phyloP scores from a whole-genome alignment of 1,140 invertebrate species.

The Sarcophaga bullata region DNA sequence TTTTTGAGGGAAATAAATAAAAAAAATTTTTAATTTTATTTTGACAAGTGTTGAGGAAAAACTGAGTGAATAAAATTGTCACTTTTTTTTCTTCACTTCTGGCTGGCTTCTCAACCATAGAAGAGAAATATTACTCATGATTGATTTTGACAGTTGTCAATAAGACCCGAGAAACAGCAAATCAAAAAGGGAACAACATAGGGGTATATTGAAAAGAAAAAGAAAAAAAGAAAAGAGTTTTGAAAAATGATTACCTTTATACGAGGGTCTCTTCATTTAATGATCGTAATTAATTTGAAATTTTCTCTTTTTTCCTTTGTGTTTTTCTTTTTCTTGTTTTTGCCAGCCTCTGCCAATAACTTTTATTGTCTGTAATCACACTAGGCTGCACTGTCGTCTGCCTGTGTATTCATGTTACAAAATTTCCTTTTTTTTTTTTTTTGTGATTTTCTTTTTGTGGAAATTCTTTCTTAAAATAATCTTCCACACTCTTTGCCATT shows the following conservation, averaged over 20 bases:
- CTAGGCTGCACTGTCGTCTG: neutral
- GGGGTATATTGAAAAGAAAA: too few species aligned
- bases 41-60: neutral
- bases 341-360: neutral
- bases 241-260: neutral
- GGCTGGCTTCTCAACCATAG: neutral
- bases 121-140: neutral
- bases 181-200: neutral
- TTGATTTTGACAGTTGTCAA: conserved; percentile 21
- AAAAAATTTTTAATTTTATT: neutral
- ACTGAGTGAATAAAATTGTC: too few species aligned
- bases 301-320: neutral
- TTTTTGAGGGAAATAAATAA: too few species aligned
- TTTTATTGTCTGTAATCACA: neutral
- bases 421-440: too few species aligned
- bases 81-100: too few species aligned
- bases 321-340: too few species aligned
- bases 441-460: too few species aligned
- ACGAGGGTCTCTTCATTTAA: neutral
- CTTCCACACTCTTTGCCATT: neutral
- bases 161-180: neutral
- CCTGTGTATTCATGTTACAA: too few species aligned
- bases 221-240: neutral
- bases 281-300: neutral
- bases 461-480: too few species aligned